Evolutionary conservation across 2,888 invertebrate genomes (phyloP), one percentile per base, ranked within the genome.

Genomic region (Acheta domesticus): DNA sequence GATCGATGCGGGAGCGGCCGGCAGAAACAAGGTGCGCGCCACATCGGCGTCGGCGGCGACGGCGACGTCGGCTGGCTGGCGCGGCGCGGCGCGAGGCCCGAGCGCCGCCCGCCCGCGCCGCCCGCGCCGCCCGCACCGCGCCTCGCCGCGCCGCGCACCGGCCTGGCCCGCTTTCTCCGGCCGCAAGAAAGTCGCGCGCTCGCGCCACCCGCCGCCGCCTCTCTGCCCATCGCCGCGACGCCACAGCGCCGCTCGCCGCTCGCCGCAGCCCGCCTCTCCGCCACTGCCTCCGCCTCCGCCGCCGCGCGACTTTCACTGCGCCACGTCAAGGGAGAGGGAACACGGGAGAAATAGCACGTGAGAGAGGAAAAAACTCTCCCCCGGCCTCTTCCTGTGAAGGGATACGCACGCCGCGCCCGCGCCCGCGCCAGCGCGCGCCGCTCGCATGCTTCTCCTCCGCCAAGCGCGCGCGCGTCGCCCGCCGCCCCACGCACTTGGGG

Each of bases 101-200:
- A 62, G 62, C 62, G 62, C 62, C 19, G 62, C 19, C 14, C 50
- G 12, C 50, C 19, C 12, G 50, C 12, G 50, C 50, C 50, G 50
- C 50, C 19, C 50, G 50, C 50, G 12, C 50, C 50, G 2, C 62
- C 62, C 16, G 16, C 19, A 4, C 62, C 62, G 14, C 62, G 19
- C 36, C 62, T 62, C 62, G 62, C 62, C 62, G 62, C 62, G 62
- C 62, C 62, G 62, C 62, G 16, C 62, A 19, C 62, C 62, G n/a
- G 36, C 36, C 62, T 62, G 62, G 62, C 62, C 62, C 62, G 62
- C 62, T 62, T 62, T 62, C 62, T 62, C 62, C 62, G 16, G 62
- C 36, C 62, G 62, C 62, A 62, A 62, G 62, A 62, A 62, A 62
- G 62, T 62, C 62, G n/a, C 36, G 36, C 36, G 8, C 36, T 36